These are phyloP conservation scores for Nylanderia fulva DNA, from an alignment of 1,140 invertebrate genomes.

Conservation along the genomic window DNA sequence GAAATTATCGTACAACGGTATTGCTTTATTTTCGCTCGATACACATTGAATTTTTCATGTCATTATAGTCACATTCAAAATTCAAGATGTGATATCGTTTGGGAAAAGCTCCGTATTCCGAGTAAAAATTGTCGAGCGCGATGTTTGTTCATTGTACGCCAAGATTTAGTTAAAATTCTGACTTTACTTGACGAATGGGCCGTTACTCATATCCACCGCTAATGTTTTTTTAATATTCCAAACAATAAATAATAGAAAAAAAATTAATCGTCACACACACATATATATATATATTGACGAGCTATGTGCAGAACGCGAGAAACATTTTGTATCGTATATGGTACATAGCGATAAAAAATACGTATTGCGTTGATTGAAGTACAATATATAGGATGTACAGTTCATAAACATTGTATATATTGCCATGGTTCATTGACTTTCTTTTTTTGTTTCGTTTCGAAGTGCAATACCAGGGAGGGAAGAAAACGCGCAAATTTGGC, in stretches of 20 bases:
- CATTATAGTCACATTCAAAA: conserved; percentile 14
- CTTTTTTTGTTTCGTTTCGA: neutral
- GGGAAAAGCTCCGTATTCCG: neutral
- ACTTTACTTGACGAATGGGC: conserved; percentile 35
- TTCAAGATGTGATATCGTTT: conserved; percentile 30
- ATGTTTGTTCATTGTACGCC: neutral
- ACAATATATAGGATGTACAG: neutral
- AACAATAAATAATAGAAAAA: neutral
- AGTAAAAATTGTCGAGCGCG: conserved; percentile 1
- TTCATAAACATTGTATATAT: too few relatives aligned
- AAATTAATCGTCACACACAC: neutral
- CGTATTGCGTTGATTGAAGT: neutral
- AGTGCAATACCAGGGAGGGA: neutral
- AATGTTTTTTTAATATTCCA: conserved; percentile 6
- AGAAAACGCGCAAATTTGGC: neutral
- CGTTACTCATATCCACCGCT: conserved; percentile 26
- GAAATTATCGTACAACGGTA: conserved; percentile 15
- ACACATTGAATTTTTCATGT: neutral
- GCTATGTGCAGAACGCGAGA: neutral
- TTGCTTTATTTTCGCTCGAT: conserved; percentile 9
- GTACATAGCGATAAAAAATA: conserved; percentile 10
- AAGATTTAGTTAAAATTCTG: conserved; percentile 30
- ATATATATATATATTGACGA: too few relatives aligned
- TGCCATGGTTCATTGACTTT: neutral
- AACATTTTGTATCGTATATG: neutral